A percentile compares a stretch with the other conserved stretches of the same genome.
Evolutionary conservation across 2,888 invertebrate genomes (phyloP).

Genomic region (Cephus rjabovi): DNA sequence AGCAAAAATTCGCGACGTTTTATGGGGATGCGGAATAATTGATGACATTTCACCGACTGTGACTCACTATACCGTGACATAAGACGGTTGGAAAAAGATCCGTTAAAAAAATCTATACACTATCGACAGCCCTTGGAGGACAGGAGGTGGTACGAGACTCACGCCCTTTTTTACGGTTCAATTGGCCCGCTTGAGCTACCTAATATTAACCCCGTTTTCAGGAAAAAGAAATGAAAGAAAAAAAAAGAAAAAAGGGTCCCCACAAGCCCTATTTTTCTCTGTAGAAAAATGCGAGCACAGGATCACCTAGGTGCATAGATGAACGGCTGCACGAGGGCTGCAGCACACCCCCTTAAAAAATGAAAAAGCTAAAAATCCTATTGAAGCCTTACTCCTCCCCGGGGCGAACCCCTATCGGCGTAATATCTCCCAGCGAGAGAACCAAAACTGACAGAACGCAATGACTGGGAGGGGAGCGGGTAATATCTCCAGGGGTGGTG

Average conservation of each 20-base stretch:
- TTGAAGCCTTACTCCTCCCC: slow-evolving; percentile 28
- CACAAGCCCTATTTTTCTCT: neutral
- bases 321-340: neutral
- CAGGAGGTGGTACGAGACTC: slow-evolving; percentile 15
- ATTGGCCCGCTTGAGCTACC: slow-evolving; percentile 31
- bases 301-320: neutral
- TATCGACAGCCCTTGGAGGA: neutral
- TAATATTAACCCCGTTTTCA: slow-evolving; percentile 36
- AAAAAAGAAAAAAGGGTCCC: slow-evolving; percentile 9
- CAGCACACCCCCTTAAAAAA: slow-evolving; percentile 10
- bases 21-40: neutral
- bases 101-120: slow-evolving; percentile 26
- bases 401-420: slow-evolving; percentile 30
- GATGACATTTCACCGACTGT: neutral
- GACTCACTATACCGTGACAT: neutral
- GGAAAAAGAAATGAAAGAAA: slow-evolving; percentile 22
- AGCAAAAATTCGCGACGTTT: neutral
- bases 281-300: neutral
- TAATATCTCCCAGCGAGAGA: slow-evolving; percentile 32
- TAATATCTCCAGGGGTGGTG: neutral
- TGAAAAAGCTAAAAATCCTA: slow-evolving; percentile 33
- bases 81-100: slow-evolving; percentile 21
- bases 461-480: slow-evolving; percentile 11
- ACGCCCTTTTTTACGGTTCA: slow-evolving; percentile 28
- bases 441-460: slow-evolving; percentile 23